A percentile compares a stretch with the other conserved stretches of the same genome.
phyloP scores from a whole-genome alignment of 2,113 vertebrate species.

The Anoura caudifer region DNA sequence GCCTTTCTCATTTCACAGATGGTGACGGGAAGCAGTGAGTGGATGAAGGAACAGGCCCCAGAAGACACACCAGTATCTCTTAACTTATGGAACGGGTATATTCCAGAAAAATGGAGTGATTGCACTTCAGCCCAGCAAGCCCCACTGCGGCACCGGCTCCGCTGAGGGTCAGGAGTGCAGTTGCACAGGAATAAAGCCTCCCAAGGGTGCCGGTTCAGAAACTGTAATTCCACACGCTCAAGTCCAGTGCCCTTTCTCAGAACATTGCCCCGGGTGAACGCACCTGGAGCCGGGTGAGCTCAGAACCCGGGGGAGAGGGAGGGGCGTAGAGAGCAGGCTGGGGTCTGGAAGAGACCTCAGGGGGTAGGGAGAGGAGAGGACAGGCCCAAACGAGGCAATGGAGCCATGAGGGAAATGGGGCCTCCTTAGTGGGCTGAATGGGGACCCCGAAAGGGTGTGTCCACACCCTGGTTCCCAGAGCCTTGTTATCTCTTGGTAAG shows the following conservation, averaged over 20 bases:
- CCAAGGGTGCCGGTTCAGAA: no score
- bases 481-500: no score
- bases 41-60: not conserved
- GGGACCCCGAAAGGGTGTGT: not conserved
- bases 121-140: not conserved
- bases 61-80: not conserved
- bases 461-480: accelerated
- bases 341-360: not conserved
- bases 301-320: accelerated
- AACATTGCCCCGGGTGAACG: no score
- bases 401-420: not conserved
- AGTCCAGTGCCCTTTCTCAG: accelerated
- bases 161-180: not conserved
- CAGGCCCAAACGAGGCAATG: accelerated
- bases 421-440: not conserved
- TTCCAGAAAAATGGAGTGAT: not conserved
- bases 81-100: not conserved
- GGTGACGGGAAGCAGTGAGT: not conserved
- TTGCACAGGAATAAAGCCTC: not conserved
- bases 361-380: no score
- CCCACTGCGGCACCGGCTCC: not conserved
- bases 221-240: not conserved
- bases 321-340: not conserved
- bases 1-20: not conserved
- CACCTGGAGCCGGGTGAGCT: no score